Evolutionary conservation across 92 coral and sea anemone species (phyloP).

Genomic region (Actinernus sp.): DNA sequence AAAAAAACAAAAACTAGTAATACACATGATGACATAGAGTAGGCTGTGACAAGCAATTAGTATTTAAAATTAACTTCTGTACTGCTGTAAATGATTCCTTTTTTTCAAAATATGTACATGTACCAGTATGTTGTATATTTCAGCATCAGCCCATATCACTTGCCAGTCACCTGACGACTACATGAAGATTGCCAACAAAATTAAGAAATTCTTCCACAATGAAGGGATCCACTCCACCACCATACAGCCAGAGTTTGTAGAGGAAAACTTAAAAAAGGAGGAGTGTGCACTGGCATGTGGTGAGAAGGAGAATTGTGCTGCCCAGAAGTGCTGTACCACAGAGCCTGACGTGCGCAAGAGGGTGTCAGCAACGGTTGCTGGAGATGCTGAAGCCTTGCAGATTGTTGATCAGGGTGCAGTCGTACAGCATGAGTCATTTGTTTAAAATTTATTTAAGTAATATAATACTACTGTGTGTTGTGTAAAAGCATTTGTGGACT

Average conservation of each 20-base stretch:
- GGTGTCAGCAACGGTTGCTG: constrained; percentile 5
- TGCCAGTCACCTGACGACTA: constrained; percentile 96
- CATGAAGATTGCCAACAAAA: constrained; percentile 94
- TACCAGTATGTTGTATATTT: too few relatives aligned
- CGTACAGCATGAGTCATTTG: constrained; percentile 1
- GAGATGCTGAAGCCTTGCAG: background rate
- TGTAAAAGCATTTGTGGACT: too few relatives aligned
- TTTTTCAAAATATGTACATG: too few relatives aligned
- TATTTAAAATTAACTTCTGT: too few relatives aligned
- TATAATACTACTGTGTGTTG: too few relatives aligned
- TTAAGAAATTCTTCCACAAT: constrained; percentile 94
- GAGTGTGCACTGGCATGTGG: constrained; percentile 95
- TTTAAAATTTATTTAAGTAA: background rate
- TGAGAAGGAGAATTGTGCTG: constrained; percentile 77
- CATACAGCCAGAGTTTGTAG: constrained; percentile 97
- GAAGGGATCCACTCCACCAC: constrained; percentile 99
- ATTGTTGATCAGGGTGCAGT: background rate
- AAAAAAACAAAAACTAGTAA: too few relatives aligned
- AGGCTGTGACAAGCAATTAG: too few relatives aligned
- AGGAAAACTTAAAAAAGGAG: constrained; percentile 44
- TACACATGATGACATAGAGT: too few relatives aligned
- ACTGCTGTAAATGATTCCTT: too few relatives aligned
- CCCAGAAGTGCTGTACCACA: constrained; percentile 93
- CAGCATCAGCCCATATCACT: constrained; percentile 97
- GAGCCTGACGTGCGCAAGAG: constrained; percentile 74